Evolutionary conservation across 2,888 invertebrate genomes (phyloP), one percentile per base, ranked within the genome.

Genomic region (Trachelus troglodyta): DNA sequence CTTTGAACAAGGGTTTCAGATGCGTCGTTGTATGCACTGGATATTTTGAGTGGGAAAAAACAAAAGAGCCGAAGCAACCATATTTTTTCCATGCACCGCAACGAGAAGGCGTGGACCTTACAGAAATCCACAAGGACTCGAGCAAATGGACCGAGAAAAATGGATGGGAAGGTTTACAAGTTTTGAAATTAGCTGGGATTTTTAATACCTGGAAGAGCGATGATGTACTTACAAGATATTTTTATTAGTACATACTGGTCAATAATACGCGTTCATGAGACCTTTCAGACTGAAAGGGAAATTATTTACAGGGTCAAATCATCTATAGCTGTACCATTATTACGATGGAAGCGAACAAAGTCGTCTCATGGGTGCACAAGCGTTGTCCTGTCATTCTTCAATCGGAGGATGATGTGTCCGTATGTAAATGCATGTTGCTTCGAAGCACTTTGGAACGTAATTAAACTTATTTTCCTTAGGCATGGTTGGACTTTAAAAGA

Each of bases 1-100:
- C 96, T 23, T 92, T 97, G 76, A 92, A 92, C 73, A 93, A 93
- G 83, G 96, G 97, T 12, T 94, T 95, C 82, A 93, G 97, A 83
- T 97, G 97, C 92, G 93, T 96, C 11, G 93, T 97, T 34, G 88
- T 97, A 15, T 95, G 94, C 81, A 96, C 97, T 92, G 97, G 97
- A 76, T 97, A 95, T 88, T 96, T 96, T 88, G 96, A 96, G 91
- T 96, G 96, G 96, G 94, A 96, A 89, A 95, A 95, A 9, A 74
- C 12, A 34, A 92, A 93, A 79, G 91, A 92, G 4, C 92, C 91
- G 30, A 97, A 96, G 87, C 95, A 96, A 86, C 96, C 96, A 0
- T 96, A 95, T 89, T 95, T 95, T 83, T 94, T 97, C 78, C 95
- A 96, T 91, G 92, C 94, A 84, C 93, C 94, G 15, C 95, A 96